Evolutionary conservation across 2,888 invertebrate species (phyloP), one percentile per base, ranked within the genome.

Genomic region (Galeruca laticollis): DNA sequence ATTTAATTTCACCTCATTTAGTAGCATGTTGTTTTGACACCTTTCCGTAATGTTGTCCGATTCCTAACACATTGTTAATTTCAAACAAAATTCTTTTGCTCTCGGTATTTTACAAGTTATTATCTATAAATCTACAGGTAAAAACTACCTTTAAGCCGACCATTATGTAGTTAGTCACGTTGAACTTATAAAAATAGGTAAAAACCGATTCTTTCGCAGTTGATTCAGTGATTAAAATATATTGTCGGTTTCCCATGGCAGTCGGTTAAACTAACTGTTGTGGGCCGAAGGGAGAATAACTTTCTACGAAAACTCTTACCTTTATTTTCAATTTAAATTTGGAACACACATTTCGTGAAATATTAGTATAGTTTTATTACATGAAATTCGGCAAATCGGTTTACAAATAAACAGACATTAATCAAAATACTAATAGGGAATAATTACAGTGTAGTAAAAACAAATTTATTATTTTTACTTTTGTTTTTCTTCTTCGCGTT

Each of bases 181-280:
- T 47, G 47, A 47, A 47, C 47, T 47, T 47, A 47, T 47, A 47
- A 47, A 47, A 47, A 47, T 47, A 47, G 47, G 47, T 47, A 47
- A 47, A 47, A 47, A 15, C 47, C 47, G 47, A 47, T 18, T 47
- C 47, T 18, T 47, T n/a, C 8, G 2, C 18, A 47, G 18, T 47
- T 47, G 47, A 47, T 47, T 47, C 47, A 47, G 18, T 18, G 15
- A 47, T 47, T 47, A 47, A 47, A 47, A 47, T 43, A 43, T 43
- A 43, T 47, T 47, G 47, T 47, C 47, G 47, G 47, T 18, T 47
- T 47, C 47, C 47, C 47, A 47, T 47, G 47, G 40, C 6, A 40
- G 40, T 6, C 40, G 13, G 40, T 40, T 40, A 5, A 43, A 43
- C n/a, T 43, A n/a, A 43, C 43, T 43, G 13, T 43, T 43, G n/a